Evolutionary conservation across 2,797 vertebrate species (phyloP).

Genomic region (Eremophila alpestris): DNA sequence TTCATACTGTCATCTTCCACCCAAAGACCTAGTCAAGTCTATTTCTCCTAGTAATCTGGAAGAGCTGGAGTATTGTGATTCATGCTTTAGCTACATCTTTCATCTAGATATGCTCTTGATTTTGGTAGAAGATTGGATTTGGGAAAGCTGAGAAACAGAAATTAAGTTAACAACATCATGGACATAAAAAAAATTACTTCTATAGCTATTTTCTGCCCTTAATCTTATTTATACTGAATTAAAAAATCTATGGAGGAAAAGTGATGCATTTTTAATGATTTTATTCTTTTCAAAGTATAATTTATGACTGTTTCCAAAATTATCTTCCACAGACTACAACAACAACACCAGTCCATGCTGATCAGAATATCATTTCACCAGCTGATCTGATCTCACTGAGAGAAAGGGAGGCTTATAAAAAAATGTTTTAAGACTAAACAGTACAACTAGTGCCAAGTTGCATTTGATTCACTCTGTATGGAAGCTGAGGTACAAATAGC

Average conservation of each 20-base stretch:
- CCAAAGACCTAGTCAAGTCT: neutral
- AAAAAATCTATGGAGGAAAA: neutral
- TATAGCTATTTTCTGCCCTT: neutral
- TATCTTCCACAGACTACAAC: neutral
- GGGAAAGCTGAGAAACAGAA: neutral
- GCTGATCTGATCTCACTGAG: slow-evolving; percentile 28
- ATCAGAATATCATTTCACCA: neutral
- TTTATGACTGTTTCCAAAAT: slow-evolving; percentile 18
- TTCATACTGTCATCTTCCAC: neutral
- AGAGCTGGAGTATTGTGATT: neutral
- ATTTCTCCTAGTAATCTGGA: neutral
- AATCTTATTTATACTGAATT: neutral
- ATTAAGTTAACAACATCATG: neutral
- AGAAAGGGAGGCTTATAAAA: slow-evolving; percentile 33
- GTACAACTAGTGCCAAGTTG: slow-evolving; percentile 25
- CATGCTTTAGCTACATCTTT: neutral
- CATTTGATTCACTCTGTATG: slow-evolving; percentile 36
- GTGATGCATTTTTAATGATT: neutral
- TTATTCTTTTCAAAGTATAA: neutral
- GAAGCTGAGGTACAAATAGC: slow-evolving; percentile 21
- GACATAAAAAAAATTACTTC: neutral
- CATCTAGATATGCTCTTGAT: neutral
- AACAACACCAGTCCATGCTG: neutral
- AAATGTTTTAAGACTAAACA: slow-evolving; percentile 47
- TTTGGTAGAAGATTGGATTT: neutral